phyloP scores from a whole-genome alignment of 1,140 invertebrate genomes.

The Pseudomyrmex pallidus region DNA sequence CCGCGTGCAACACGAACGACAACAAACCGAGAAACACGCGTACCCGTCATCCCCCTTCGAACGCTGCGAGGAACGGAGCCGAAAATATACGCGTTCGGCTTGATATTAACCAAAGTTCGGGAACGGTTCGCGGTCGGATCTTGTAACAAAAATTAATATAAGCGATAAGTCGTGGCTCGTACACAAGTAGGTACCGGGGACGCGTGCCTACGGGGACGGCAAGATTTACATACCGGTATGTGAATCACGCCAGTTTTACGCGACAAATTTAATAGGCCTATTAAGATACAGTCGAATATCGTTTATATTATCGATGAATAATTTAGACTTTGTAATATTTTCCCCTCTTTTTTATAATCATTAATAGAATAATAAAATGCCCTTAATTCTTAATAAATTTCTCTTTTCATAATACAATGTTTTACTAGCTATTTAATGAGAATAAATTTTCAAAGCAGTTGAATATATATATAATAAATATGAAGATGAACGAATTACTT shows the following conservation, averaged over 20 bases:
- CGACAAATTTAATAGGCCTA: constrained; percentile 20
- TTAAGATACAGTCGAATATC: constrained; percentile 35
- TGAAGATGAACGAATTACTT: too few species aligned
- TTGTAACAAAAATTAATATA: constrained; percentile 65
- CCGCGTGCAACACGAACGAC: constrained; percentile 75
- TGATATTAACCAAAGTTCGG: constrained; percentile 58
- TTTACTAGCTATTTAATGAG: too few species aligned
- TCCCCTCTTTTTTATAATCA: not conserved
- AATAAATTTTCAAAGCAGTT: too few species aligned
- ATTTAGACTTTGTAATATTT: not conserved
- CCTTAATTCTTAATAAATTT: too few species aligned
- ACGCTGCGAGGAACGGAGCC: constrained; percentile 29
- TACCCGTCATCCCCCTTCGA: constrained; percentile 57
- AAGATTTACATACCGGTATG: constrained; percentile 67
- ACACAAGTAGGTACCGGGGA: not conserved
- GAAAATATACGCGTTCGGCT: constrained; percentile 62
- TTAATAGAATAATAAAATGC: too few species aligned
- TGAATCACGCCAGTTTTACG: constrained; percentile 52
- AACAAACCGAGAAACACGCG: constrained; percentile 75
- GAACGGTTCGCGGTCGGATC: constrained; percentile 27
- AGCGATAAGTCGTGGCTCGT: constrained; percentile 51
- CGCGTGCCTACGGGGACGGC: constrained; percentile 57
- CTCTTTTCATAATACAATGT: too few species aligned
- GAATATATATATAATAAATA: too few species aligned
- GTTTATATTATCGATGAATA: constrained; percentile 5